These are phyloP conservation scores for Lasiurus cinereus DNA, from an alignment of 2,113 vertebrate species.

Conservation along the genomic window DNA sequence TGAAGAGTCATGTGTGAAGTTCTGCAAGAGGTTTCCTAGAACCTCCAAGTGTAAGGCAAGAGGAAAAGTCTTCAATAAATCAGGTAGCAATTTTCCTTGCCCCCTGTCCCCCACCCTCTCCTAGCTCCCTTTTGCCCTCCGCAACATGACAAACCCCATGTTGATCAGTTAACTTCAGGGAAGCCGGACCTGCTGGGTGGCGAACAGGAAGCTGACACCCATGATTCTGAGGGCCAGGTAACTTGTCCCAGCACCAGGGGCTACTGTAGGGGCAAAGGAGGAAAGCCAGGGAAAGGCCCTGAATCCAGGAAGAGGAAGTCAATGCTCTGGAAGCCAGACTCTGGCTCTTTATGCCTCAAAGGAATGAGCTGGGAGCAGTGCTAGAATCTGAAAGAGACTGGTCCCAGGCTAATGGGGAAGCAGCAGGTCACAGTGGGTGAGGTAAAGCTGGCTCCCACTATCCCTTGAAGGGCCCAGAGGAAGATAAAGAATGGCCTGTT, in stretches of 20 bases:
- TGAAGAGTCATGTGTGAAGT: conserved; percentile 81
- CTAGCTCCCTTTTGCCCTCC: conserved; percentile 72
- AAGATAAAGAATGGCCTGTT: conserved; percentile 32
- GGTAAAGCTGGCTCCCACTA: conserved; percentile 73
- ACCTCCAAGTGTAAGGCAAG: conserved; percentile 91
- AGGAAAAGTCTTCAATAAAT: conserved; percentile 86
- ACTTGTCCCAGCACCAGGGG: conserved; percentile 74
- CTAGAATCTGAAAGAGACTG: conserved; percentile 77
- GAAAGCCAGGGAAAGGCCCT: conserved; percentile 72
- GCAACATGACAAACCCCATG: conserved; percentile 58
- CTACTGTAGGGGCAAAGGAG: conserved; percentile 68
- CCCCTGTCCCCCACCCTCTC: conserved; percentile 68
- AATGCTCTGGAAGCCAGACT: conserved; percentile 63
- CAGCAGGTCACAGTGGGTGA: conserved; percentile 55
- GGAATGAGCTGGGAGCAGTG: conserved; percentile 61
- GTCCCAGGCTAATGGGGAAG: conserved; percentile 65
- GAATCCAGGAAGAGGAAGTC: conserved; percentile 58
- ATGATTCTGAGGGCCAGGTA: conserved; percentile 35
- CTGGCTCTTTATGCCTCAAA: conserved; percentile 64
- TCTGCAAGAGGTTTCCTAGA: conserved; percentile 84
- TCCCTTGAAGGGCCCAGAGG: not conserved
- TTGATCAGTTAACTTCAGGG: conserved; percentile 81
- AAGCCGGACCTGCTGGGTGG: conserved; percentile 79
- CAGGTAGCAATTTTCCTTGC: conserved; percentile 78
- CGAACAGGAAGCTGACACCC: conserved; percentile 55